Evolutionary conservation across 2,797 vertebrate genomes (phyloP).

Genomic region (Phylloscopus collybita): DNA sequence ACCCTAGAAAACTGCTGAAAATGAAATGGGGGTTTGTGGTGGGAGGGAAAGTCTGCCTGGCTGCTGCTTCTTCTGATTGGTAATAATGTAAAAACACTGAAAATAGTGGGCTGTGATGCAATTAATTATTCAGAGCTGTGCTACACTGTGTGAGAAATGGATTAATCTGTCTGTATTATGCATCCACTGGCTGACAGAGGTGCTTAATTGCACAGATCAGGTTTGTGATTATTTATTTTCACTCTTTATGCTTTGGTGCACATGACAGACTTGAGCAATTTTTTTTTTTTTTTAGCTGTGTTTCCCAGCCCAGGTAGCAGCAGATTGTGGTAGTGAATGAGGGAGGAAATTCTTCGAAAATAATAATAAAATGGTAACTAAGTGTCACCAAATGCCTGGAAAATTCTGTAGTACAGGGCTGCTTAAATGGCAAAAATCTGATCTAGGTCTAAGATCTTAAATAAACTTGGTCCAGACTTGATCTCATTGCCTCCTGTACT

Average conservation of each 20-base stretch:
- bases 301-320: not conserved
- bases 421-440: not conserved
- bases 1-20: not conserved
- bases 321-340: not conserved
- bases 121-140: constrained; percentile 50
- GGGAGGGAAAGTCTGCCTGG: not conserved
- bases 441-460: not conserved
- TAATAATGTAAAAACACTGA: not conserved
- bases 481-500: not conserved
- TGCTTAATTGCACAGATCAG: not conserved
- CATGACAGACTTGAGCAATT: not conserved
- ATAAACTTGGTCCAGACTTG: not conserved
- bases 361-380: not conserved
- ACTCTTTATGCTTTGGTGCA: not conserved
- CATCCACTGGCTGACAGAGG: not conserved
- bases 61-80: not conserved
- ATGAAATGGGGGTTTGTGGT: not conserved
- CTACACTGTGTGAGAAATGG: not conserved
- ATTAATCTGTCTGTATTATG: constrained; percentile 1
- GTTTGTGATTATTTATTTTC: not conserved
- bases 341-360: not conserved
- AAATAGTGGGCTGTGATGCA: not conserved
- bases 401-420: not conserved
- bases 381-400: not conserved
- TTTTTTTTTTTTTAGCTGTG: not conserved